Conservation (phyloP, 2,888 invertebrate genomes). For the Dyspetes luteomarginatus region DNA sequence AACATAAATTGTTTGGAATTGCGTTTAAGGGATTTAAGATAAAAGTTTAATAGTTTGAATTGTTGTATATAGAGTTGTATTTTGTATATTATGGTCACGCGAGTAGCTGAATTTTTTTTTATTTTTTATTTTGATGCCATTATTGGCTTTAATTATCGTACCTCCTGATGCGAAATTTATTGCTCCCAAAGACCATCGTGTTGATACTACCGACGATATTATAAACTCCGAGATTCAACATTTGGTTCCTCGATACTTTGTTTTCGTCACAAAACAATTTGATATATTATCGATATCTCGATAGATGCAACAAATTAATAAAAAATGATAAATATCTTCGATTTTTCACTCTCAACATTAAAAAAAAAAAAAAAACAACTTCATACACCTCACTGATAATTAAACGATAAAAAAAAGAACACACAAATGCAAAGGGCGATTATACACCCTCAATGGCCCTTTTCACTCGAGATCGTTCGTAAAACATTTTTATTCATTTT, state of each 20-base stretch:
- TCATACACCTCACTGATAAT: conserved; percentile 41
- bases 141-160: conserved; percentile 71
- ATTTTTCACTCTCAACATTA: neutral
- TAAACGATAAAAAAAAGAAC: too few species aligned
- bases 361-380: conserved; percentile 10
- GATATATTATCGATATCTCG: conserved; percentile 4
- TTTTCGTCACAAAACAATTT: neutral
- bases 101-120: neutral
- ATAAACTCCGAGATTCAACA: conserved; percentile 80
- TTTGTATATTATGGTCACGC: too few species aligned
- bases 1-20: conserved; percentile 4
- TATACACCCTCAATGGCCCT: neutral
- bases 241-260: too few species aligned
- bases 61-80: too few species aligned
- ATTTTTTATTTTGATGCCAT: neutral
- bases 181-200: conserved; percentile 83
- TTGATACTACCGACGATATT: conserved; percentile 78
- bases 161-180: conserved; percentile 86
- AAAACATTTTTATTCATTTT: conserved; percentile 18
- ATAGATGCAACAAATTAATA: neutral
- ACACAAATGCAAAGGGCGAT: too few species aligned
- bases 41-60: neutral
- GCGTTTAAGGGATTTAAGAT: neutral
- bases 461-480: conserved; percentile 29
- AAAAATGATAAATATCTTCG: conserved; percentile 2